phyloP scores from a whole-genome alignment of 2,888 invertebrate species.

The Coenonympha arcania region DNA sequence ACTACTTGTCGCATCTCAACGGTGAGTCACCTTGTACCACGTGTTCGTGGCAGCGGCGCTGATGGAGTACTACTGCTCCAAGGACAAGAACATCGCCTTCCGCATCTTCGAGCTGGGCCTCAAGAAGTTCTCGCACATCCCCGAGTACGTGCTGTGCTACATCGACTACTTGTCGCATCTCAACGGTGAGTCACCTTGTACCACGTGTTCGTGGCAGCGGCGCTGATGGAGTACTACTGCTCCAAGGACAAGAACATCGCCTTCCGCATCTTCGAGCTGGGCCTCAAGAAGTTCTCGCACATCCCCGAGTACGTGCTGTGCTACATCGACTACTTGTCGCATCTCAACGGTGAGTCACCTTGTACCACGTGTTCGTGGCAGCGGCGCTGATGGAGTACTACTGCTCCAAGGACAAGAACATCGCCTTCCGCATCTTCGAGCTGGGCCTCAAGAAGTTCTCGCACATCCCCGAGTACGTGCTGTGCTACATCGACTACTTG shows the following conservation, averaged over 20 bases:
- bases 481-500: constrained; percentile 98
- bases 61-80: constrained; percentile 99
- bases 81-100: constrained; percentile 97
- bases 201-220: constrained; percentile 97
- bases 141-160: constrained; percentile 96
- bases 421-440: constrained; percentile 97
- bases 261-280: constrained; percentile 96
- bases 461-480: constrained; percentile 94
- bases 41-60: constrained; percentile 97
- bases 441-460: constrained; percentile 97
- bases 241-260: constrained; percentile 98
- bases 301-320: constrained; percentile 96
- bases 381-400: constrained; percentile 99
- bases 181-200: no score
- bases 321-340: no score
- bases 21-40: constrained; percentile 91
- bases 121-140: constrained; percentile 95
- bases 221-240: constrained; percentile 99
- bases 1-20: no score
- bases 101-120: constrained; percentile 97
- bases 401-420: constrained; percentile 97
- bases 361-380: constrained; percentile 95
- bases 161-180: no score
- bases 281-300: constrained; percentile 95
- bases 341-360: no score